Evolutionary conservation across 2,888 invertebrate genomes (phyloP).

Genomic region (Aphidoletes aphidimyza): DNA sequence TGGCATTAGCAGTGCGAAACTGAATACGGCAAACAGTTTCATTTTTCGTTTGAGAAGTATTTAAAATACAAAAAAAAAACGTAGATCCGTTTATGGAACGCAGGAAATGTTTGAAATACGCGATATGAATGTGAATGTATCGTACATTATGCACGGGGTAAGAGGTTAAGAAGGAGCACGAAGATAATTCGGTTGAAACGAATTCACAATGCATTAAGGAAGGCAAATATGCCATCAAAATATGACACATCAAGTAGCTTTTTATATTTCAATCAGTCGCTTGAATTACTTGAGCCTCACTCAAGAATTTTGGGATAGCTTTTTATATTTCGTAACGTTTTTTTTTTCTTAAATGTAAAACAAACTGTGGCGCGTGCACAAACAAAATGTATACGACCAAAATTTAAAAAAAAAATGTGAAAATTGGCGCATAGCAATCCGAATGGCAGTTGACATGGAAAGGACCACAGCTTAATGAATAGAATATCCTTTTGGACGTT

Average conservation of each 20-base stretch:
- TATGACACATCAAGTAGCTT: not conserved
- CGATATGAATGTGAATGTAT: slow-evolving; percentile 13
- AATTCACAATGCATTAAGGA: not conserved
- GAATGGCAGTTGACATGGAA: not conserved
- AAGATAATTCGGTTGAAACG: not conserved
- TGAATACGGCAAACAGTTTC: not conserved
- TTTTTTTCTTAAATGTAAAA: too few relatives aligned
- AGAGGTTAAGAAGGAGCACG: not conserved
- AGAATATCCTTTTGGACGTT: not conserved
- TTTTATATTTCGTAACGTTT: not conserved
- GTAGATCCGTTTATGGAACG: not conserved
- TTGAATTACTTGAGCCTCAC: not conserved
- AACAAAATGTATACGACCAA: too few relatives aligned
- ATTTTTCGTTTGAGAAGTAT: too few relatives aligned
- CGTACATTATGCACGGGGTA: not conserved
- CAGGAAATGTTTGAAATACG: slow-evolving; percentile 2
- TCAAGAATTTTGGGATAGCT: not conserved
- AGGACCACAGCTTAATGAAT: not conserved
- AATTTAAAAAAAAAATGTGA: not conserved
- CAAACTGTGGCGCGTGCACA: not conserved
- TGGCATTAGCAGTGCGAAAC: not conserved
- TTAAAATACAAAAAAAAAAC: not conserved
- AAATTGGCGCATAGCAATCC: not conserved
- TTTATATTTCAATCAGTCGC: slow-evolving; percentile 10
- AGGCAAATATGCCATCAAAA: not conserved